A percentile compares a stretch with the other conserved stretches of the same genome.
These are phyloP conservation scores for Hemichromis elongatus DNA, from an alignment of 2,113 vertebrate species.

Conservation along the genomic window DNA sequence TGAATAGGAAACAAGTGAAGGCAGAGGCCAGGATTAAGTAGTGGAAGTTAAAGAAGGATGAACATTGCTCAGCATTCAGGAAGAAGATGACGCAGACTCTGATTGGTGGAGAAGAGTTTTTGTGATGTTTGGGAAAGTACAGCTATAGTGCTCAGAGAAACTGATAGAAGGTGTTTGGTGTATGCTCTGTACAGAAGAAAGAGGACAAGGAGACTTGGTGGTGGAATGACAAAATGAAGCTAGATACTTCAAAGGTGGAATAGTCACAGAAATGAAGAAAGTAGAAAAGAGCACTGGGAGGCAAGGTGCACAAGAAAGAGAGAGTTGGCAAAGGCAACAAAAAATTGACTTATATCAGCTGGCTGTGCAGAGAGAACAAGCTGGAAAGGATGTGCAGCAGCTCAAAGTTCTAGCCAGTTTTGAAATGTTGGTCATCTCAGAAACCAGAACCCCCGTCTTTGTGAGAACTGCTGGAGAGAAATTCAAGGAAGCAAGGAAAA, in stretches of 20 bases:
- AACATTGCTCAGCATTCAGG: neutral
- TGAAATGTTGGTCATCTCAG: neutral
- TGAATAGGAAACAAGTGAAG: neutral
- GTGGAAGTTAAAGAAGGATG: neutral
- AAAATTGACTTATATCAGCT: neutral
- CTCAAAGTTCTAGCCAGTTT: neutral
- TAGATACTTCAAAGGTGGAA: neutral
- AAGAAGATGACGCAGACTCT: neutral
- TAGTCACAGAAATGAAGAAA: neutral
- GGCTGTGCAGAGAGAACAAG: neutral
- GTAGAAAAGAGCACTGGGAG: neutral
- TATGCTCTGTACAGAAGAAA: neutral
- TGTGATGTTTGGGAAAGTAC: neutral
- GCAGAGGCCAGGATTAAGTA: neutral
- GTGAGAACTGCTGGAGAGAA: neutral
- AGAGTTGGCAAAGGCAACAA: neutral
- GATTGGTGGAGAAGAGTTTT: neutral
- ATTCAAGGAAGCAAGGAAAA: neutral
- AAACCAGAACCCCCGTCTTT: neutral
- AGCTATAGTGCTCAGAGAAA: neutral
- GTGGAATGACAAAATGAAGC: neutral
- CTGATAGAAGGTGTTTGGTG: neutral
- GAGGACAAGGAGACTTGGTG: neutral
- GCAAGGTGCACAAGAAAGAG: neutral
- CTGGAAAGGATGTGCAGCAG: neutral